These are phyloP conservation scores for Channa maculata DNA, from an alignment of 2,113 vertebrate genomes.

Conservation along the genomic window DNA sequence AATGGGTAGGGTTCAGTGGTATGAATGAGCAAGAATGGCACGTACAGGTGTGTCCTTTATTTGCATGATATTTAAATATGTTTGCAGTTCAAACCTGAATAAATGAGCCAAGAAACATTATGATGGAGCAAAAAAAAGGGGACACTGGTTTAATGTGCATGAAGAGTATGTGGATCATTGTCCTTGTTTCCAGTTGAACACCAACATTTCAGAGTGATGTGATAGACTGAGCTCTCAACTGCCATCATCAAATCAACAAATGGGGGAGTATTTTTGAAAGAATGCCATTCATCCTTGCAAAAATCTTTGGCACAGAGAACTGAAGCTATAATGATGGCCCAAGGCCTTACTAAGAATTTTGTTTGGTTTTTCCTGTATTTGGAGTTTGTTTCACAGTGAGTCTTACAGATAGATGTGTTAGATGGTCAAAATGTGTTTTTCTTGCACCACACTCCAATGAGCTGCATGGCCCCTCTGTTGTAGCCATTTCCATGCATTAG, in stretches of 20 bases:
- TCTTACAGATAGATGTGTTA: not conserved
- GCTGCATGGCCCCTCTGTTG: not conserved
- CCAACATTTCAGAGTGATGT: not conserved
- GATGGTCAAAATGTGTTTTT: not conserved
- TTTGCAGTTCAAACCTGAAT: not conserved
- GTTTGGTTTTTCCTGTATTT: not conserved
- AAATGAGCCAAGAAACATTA: not conserved
- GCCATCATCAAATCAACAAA: not conserved
- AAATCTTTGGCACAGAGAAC: not conserved
- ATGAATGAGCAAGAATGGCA: not conserved
- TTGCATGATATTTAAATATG: not conserved
- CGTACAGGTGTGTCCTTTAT: not conserved
- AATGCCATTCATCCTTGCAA: not conserved
- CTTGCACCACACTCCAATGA: constrained; percentile 2
- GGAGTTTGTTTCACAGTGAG: too few relatives aligned
- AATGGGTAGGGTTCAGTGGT: not conserved
- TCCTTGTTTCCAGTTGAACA: not conserved
- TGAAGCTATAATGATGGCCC: not conserved
- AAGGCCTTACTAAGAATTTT: not conserved
- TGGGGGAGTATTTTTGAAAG: not conserved
- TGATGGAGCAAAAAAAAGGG: not conserved
- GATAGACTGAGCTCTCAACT: not conserved
- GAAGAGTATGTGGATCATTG: not conserved
- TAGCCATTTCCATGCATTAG: not conserved
- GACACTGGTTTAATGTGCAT: constrained; percentile 12